phyloP scores from a whole-genome alignment of 2,113 vertebrate genomes.

The Sprattus sprattus region DNA sequence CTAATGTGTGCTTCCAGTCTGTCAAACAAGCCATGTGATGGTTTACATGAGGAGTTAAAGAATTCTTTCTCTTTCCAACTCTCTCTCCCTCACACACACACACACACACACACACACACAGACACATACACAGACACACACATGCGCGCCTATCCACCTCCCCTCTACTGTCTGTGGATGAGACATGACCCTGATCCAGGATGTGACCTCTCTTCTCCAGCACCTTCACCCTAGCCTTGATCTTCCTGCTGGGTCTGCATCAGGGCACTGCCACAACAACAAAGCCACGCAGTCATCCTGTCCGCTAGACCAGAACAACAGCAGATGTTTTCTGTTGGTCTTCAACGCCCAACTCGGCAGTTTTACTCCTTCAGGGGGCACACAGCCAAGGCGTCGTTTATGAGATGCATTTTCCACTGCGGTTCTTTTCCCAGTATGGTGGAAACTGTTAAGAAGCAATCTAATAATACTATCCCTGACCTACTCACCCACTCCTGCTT shows the following conservation, averaged over 20 bases:
- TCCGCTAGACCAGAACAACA: background rate
- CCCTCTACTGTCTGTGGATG: background rate
- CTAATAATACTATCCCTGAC: background rate
- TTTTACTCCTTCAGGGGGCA: conserved; percentile 51
- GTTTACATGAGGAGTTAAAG: background rate
- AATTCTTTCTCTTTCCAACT: background rate
- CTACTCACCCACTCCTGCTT: background rate
- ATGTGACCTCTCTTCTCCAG: background rate
- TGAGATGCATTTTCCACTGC: conserved; percentile 61
- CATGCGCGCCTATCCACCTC: background rate
- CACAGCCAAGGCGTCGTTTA: conserved; percentile 58
- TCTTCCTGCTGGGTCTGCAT: background rate
- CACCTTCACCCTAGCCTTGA: background rate
- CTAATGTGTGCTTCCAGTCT: background rate
- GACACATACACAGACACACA: background rate
- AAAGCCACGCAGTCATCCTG: background rate
- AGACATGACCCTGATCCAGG: background rate
- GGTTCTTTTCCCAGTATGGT: conserved; percentile 33
- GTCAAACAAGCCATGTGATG: background rate
- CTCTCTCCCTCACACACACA: background rate
- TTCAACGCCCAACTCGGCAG: background rate
- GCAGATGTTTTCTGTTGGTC: conserved; percentile 60
- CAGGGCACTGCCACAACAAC: background rate
- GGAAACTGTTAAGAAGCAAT: background rate
- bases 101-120: background rate